Base-by-base conservation (phyloP, 2,888 invertebrate genomes). In the Spicauda simplicius region DNA sequence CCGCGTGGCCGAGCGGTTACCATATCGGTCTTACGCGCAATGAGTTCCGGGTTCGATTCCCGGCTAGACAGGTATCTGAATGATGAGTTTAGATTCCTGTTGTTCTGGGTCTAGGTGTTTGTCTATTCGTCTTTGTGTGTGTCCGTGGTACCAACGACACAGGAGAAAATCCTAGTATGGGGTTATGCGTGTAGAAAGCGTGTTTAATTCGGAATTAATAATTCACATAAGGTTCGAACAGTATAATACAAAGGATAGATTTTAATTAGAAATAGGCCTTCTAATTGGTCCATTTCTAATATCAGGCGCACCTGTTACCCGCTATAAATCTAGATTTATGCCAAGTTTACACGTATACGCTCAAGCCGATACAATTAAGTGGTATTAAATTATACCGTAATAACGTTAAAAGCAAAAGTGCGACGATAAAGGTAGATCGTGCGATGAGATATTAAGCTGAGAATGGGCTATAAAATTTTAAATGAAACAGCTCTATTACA, bases 321-420 rank as follows among this genome's bases (percentile, higher is more conserved):
- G 0, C 18, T 11, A 53, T 64, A 57, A 58, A 64, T 37, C 19
- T 2, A 37, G 57, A 52, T 58, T 64, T 64, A 64, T 64, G 52
- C 19, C 12, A 37, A 64, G 52, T 64, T 58, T 19, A 53, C 41
- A 18, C 50, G 48, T 58, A 58, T 57, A 64, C 41, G 18, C 20
- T 37, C 25, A 41, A 45, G 8, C 19, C 30, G 41, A 56, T 54
- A 59, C 58, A 59, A 53, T 58, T 64, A 25, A 50, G 58, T 64
- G 50, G 52, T 58, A 58, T 64, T 58, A 64, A 56, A 64, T 64
- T 57, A 57, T 53, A 53, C 25, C 20, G 20, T 64, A 64, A 64
- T 57, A 64, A 57, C 50, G n/a, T 41, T 64, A 58, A 58, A 57
- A 56, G 48, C 12, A 58, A 64, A 64, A 64, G 64, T 58, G 57